These are phyloP conservation scores for Drosophila ercepeae DNA, from an alignment of 1,140 invertebrate genomes.

Conservation along the genomic window DNA sequence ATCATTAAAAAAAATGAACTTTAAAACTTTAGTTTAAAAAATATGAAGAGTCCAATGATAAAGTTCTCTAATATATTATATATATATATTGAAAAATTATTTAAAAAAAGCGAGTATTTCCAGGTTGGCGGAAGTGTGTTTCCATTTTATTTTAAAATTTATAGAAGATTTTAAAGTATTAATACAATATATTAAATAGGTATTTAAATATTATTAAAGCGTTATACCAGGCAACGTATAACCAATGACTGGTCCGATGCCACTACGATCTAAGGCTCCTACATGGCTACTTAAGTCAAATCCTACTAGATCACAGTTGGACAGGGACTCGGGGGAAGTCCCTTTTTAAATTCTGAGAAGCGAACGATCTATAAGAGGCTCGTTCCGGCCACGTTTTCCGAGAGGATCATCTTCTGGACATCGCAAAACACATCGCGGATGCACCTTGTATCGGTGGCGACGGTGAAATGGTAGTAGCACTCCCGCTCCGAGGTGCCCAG, in stretches of 20 bases:
- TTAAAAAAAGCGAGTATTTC: too few relatives aligned
- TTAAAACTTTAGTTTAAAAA: too few relatives aligned
- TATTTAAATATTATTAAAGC: constrained; percentile 28
- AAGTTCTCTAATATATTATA: too few relatives aligned
- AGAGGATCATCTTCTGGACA: constrained; percentile 89
- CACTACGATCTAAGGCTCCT: constrained; percentile 36
- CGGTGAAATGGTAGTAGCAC: constrained; percentile 89
- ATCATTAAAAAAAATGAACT: too few relatives aligned
- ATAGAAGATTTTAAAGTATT: not conserved
- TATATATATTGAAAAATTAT: too few relatives aligned
- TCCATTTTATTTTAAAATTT: constrained; percentile 25
- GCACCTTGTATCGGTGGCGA: constrained; percentile 90
- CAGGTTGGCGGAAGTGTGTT: constrained; percentile 1
- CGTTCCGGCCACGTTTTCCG: constrained; percentile 84
- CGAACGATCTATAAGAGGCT: constrained; percentile 46
- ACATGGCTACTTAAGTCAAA: constrained; percentile 39
- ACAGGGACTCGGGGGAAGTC: constrained; percentile 1
- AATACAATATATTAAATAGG: too few relatives aligned
- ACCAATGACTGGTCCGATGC: not conserved
- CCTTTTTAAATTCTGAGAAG: constrained; percentile 25
- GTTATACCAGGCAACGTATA: constrained; percentile 31
- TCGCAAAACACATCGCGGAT: constrained; percentile 89
- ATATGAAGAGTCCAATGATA: too few relatives aligned
- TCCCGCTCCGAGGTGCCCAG: constrained; percentile 81
- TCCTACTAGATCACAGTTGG: constrained; percentile 48